Evolutionary conservation across 2,888 invertebrate species (phyloP), one percentile per base, ranked within the genome.

Genomic region (Ceratothoa steindachneri): DNA sequence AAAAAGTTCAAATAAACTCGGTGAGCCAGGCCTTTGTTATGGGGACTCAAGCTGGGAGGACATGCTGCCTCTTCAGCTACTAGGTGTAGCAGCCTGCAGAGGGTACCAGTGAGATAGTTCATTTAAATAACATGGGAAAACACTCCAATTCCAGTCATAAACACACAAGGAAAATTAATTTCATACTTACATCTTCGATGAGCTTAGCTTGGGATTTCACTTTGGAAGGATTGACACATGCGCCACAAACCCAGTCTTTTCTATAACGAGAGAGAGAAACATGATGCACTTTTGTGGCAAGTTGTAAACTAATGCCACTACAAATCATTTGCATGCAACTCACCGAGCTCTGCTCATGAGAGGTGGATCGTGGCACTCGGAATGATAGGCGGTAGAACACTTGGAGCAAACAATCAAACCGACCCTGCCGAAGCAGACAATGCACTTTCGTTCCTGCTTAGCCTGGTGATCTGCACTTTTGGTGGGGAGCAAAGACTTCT

Each of bases 351-450:
- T 68, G 28, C 74, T 72, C 3, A 73, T 71, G 12, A 78, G 65
- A 7, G 80, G 78, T 28, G 80, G 80, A 60, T 74, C 66, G 55
- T 80, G 80, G 28, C 80, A 80, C 66, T 73, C 73, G 0, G 76
- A 77, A 55, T 80, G 80, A 28, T 78, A 80, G 1, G 80, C 74
- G 7, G 80, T 76, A 19, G 71, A 74, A 53, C 80, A 80, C 19
- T 41, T 30, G 29, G 67, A 55, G 71, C 80, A 80, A 52, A 73
- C 74, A 24, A 78, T 80, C 15, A 80, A 67, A 1, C 78, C 77
- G 28, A 75, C n/a, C 5, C 74, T 69, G n/a, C 77, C 73, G 5
- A 66, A 30, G 30, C 80, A 80, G 9, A 80, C 77, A 4, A 75
- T 30, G 30, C 80, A 80, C 31, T 73, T 66, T 19, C 74, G 72